Evolutionary conservation across 2,797 vertebrate genomes (phyloP).

Genomic region (Astyanax mexicanus): DNA sequence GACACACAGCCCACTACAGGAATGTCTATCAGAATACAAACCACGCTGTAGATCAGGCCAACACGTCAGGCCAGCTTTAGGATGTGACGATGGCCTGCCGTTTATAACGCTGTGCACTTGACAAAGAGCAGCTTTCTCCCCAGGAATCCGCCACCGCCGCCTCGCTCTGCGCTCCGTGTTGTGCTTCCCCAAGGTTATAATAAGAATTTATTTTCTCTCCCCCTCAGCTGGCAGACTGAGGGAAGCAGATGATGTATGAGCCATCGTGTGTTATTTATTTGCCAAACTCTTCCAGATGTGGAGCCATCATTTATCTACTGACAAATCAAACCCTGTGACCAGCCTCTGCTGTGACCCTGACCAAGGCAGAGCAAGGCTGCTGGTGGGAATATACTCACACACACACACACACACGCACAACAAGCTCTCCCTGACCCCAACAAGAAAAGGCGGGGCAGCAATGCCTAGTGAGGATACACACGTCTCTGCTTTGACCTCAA

Average conservation of each 20-base stretch:
- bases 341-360: conserved; percentile 85
- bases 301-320: conserved; percentile 90
- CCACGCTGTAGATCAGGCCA: conserved; percentile 48
- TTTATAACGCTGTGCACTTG: conserved; percentile 52
- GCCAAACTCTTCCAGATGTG: conserved; percentile 93
- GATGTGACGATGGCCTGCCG: conserved; percentile 27
- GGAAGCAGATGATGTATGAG: conserved; percentile 89
- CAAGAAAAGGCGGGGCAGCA: conserved; percentile 4
- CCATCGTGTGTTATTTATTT: conserved; percentile 89
- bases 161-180: conserved; percentile 79
- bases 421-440: conserved; percentile 18
- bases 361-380: conserved; percentile 69
- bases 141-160: conserved; percentile 44
- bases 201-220: conserved; percentile 88
- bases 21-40: conserved; percentile 47
- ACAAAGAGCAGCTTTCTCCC: conserved; percentile 62
- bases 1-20: conserved; percentile 37
- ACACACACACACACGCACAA: conserved; percentile 65
- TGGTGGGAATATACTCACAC: conserved; percentile 71
- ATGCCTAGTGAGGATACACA: conserved; percentile 14
- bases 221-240: conserved; percentile 79
- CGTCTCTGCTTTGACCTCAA: conserved; percentile 36
- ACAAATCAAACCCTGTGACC: conserved; percentile 87
- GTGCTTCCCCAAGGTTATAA: conserved; percentile 88
- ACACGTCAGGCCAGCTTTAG: conserved; percentile 32